These are phyloP conservation scores for Chymomyza caudatula DNA, from an alignment of 2,888 invertebrate genomes.

Conservation along the genomic window DNA sequence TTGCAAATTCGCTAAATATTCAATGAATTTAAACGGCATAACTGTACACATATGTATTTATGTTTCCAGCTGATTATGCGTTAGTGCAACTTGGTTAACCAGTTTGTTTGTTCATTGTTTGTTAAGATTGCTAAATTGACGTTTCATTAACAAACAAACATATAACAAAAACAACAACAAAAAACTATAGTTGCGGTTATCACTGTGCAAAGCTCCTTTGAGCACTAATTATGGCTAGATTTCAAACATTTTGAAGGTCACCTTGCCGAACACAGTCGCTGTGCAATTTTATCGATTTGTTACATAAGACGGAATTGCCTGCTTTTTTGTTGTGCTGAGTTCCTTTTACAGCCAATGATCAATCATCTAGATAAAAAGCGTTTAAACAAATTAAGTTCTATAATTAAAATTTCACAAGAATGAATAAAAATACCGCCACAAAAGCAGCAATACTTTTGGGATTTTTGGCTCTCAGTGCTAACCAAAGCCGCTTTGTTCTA, in stretches of 20 bases:
- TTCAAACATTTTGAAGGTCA: conserved; percentile 49
- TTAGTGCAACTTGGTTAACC: conserved; percentile 43
- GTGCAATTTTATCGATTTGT: conserved; percentile 67
- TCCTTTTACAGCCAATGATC: conserved; percentile 57
- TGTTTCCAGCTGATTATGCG: neutral
- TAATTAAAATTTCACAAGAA: conserved; percentile 60
- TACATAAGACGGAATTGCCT: conserved; percentile 66
- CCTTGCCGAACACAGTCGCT: conserved; percentile 33
- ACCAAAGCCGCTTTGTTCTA: conserved; percentile 26
- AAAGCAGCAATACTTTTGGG: neutral
- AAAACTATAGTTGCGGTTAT: neutral
- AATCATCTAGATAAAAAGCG: conserved; percentile 62
- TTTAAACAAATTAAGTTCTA: conserved; percentile 65
- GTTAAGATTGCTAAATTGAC: conserved; percentile 42
- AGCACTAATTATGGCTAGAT: conserved; percentile 22
- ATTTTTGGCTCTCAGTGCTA: conserved; percentile 28
- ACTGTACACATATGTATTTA: neutral
- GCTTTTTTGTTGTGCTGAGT: conserved; percentile 25
- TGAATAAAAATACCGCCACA: conserved; percentile 27
- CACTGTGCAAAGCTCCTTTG: conserved; percentile 42
- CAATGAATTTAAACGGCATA: too few species aligned
- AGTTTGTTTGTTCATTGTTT: conserved; percentile 56
- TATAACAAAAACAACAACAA: conserved; percentile 42
- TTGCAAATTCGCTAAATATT: too few species aligned
- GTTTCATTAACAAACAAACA: conserved; percentile 63